Conservation (phyloP, 2,113 vertebrate species). For the Prochilodus magdalenae region DNA sequence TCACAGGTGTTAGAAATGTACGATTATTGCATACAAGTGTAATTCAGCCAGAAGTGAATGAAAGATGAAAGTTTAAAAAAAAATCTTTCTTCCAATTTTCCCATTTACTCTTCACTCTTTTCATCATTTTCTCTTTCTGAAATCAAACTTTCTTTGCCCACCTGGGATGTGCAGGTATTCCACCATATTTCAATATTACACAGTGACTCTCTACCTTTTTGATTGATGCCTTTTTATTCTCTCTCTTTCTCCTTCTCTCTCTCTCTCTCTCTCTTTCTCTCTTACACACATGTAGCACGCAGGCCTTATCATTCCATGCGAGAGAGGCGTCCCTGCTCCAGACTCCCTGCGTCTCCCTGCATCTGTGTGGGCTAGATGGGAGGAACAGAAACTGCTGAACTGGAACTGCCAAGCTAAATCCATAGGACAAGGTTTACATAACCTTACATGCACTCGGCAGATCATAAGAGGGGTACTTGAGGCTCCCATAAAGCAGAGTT, state of each 20-base stretch:
- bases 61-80: no score
- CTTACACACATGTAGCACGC: not conserved
- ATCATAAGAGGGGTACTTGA: slow-evolving; percentile 52
- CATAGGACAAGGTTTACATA: slow-evolving; percentile 55
- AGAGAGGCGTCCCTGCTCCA: slow-evolving; percentile 14
- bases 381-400: slow-evolving; percentile 49
- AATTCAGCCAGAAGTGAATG: no score
- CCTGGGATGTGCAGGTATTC: not conserved
- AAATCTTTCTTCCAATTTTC: no score
- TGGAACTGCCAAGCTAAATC: slow-evolving; percentile 53
- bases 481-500: slow-evolving; percentile 67
- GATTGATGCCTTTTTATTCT: slow-evolving; percentile 15
- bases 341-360: slow-evolving; percentile 21
- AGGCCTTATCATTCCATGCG: slow-evolving; percentile 30
- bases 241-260: not conserved
- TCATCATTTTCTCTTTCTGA: no score
- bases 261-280: no score
- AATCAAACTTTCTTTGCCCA: no score
- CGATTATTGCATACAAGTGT: no score
- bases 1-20: no score
- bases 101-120: not conserved
- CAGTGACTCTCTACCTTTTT: not conserved
- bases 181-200: not conserved
- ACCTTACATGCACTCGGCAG: slow-evolving; percentile 58
- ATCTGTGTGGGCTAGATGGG: slow-evolving; percentile 57